A percentile compares a stretch with the other conserved stretches of the same genome.
phyloP scores from a whole-genome alignment of 2,888 invertebrate species.

The Aquatica leii region DNA sequence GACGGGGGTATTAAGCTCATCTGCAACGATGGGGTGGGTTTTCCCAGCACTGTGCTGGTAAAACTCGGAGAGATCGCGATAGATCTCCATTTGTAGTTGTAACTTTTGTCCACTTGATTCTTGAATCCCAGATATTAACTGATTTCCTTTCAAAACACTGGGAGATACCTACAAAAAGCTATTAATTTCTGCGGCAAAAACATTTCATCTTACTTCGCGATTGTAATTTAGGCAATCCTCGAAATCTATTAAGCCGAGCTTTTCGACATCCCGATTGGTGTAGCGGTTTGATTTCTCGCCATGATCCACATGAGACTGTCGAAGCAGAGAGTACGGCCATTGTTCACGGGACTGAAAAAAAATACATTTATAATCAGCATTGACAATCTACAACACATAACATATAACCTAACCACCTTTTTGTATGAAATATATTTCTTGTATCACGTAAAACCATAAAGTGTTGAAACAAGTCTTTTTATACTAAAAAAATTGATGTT shows the following conservation, averaged over 20 bases:
- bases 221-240: conserved; percentile 17
- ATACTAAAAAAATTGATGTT: too few species aligned
- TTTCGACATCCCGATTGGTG: conserved; percentile 14
- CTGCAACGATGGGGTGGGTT: conserved; percentile 58
- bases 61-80: conserved; percentile 73
- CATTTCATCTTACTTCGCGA: background rate
- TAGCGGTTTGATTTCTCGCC: conserved; percentile 57
- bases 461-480: too few species aligned
- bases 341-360: conserved; percentile 53
- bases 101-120: conserved; percentile 8
- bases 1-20: conserved; percentile 58
- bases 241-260: conserved; percentile 16
- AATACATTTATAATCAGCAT: too few species aligned
- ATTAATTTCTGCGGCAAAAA: too few species aligned
- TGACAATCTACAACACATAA: too few species aligned
- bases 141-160: conserved; percentile 4
- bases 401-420: too few species aligned
- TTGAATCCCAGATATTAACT: background rate
- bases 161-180: background rate
- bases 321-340: conserved; percentile 53
- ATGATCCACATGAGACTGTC: conserved; percentile 59
- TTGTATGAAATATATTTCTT: too few species aligned
- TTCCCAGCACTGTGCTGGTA: conserved; percentile 65
- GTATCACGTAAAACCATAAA: too few species aligned
- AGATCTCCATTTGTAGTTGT: conserved; percentile 65